Conservation (phyloP, 2,888 invertebrate genomes). For the Tenodera sinensis region DNA sequence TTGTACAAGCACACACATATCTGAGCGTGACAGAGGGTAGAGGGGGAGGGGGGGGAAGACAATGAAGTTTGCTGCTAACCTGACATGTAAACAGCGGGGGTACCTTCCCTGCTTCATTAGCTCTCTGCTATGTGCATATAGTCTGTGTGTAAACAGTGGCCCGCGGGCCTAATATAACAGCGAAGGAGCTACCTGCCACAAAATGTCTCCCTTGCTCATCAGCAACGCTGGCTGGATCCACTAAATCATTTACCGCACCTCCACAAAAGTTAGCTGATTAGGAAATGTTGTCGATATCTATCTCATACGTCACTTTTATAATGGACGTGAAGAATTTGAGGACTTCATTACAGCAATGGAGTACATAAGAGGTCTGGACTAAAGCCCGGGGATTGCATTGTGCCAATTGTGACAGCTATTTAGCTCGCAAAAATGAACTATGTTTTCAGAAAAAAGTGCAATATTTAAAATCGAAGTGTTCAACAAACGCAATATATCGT, state of each 20-base stretch:
- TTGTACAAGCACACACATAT: background rate
- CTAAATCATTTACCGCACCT: background rate
- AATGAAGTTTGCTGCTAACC: slow-evolving; percentile 9
- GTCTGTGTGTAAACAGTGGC: slow-evolving; percentile 14
- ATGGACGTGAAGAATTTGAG: too few relatives aligned
- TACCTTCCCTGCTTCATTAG: slow-evolving; percentile 14
- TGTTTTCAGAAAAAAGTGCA: too few relatives aligned
- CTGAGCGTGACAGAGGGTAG: background rate
- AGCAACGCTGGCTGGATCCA: background rate
- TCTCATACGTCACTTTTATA: too few relatives aligned
- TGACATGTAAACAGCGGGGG: background rate
- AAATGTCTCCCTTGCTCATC: background rate
- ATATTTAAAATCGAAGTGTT: too few relatives aligned
- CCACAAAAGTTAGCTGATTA: background rate
- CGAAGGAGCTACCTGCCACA: background rate
- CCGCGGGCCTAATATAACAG: slow-evolving; percentile 12
- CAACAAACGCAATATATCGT: too few relatives aligned
- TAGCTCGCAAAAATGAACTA: too few relatives aligned
- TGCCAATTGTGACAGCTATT: too few relatives aligned
- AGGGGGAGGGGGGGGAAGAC: background rate
- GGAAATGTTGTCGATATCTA: too few relatives aligned
- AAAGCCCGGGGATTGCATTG: too few relatives aligned
- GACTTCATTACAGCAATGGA: too few relatives aligned
- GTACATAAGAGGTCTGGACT: too few relatives aligned
- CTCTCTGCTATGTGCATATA: slow-evolving; percentile 16